Conservation (phyloP, 2,797 vertebrate species). For the Poeciliopsis presidionis region DNA sequence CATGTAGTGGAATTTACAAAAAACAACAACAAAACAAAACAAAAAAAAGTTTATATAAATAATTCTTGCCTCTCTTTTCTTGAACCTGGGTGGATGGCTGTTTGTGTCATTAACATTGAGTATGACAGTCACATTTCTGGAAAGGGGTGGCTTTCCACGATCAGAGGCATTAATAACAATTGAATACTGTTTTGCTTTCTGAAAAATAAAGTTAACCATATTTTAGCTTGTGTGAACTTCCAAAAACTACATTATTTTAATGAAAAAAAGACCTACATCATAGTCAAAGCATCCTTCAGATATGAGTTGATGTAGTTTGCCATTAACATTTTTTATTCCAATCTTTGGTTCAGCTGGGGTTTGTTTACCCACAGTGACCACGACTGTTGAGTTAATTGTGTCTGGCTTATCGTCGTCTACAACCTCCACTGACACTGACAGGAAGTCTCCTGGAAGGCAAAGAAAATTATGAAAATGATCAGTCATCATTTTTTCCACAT, state of each 20-base stretch:
- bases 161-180: conserved; percentile 79
- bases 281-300: conserved; percentile 84
- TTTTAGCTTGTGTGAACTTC: background rate
- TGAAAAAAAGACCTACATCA: conserved; percentile 71
- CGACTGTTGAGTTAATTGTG: conserved; percentile 77
- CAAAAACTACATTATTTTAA: background rate
- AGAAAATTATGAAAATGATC: background rate
- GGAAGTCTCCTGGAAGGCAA: conserved; percentile 44
- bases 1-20: background rate
- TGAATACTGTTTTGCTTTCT: conserved; percentile 74
- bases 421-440: conserved; percentile 57
- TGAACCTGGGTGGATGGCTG: conserved; percentile 81
- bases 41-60: background rate
- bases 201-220: conserved; percentile 28
- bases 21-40: background rate
- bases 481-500: background rate
- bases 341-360: conserved; percentile 68
- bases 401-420: conserved; percentile 74
- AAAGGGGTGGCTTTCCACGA: conserved; percentile 64
- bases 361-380: conserved; percentile 71
- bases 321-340: background rate
- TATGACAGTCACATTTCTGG: conserved; percentile 70
- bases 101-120: conserved; percentile 79
- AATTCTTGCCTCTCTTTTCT: conserved; percentile 47
- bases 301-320: conserved; percentile 48